Percentiles rank a stretch among this genome's conserved stretches.
These are phyloP conservation scores for Drosophila seguyi DNA, from an alignment of 1,140 invertebrate species.

Conservation along the genomic window DNA sequence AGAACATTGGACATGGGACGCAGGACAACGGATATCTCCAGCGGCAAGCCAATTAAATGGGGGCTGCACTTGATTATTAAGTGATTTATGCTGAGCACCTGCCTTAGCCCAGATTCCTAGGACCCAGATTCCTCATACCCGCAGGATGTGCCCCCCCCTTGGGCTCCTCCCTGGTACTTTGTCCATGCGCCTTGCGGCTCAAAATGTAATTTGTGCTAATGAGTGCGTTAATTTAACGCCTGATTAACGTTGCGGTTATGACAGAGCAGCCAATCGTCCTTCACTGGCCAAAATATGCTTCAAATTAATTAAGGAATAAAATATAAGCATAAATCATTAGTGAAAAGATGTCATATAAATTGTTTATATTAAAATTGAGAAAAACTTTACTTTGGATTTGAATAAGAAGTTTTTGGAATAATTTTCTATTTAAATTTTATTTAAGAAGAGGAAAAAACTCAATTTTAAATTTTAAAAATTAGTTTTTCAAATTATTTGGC, in stretches of 20 bases:
- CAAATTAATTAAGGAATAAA: background rate
- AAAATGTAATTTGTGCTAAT: constrained; percentile 83
- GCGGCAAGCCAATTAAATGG: constrained; percentile 73
- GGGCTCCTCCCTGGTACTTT: constrained; percentile 41
- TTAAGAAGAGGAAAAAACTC: too few species aligned
- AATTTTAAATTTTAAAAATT: too few species aligned
- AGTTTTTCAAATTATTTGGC: too few species aligned
- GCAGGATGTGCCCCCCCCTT: constrained; percentile 24
- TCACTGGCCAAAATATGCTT: background rate
- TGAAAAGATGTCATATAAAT: too few species aligned
- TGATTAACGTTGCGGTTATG: constrained; percentile 74
- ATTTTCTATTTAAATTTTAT: background rate
- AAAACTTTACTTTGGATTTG: too few species aligned
- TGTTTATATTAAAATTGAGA: too few species aligned
- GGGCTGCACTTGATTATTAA: constrained; percentile 79
- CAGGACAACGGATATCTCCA: constrained; percentile 28
- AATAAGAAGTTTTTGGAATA: background rate
- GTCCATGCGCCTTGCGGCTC: constrained; percentile 53
- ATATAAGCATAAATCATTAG: background rate
- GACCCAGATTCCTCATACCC: background rate
- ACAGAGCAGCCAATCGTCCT: background rate
- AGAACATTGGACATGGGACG: constrained; percentile 19
- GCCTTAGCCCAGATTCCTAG: constrained; percentile 42
- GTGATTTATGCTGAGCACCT: constrained; percentile 81
- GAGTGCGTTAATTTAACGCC: constrained; percentile 82